These are phyloP conservation scores for Ylistrum balloti DNA, from an alignment of 1,140 invertebrate genomes.

Conservation along the genomic window DNA sequence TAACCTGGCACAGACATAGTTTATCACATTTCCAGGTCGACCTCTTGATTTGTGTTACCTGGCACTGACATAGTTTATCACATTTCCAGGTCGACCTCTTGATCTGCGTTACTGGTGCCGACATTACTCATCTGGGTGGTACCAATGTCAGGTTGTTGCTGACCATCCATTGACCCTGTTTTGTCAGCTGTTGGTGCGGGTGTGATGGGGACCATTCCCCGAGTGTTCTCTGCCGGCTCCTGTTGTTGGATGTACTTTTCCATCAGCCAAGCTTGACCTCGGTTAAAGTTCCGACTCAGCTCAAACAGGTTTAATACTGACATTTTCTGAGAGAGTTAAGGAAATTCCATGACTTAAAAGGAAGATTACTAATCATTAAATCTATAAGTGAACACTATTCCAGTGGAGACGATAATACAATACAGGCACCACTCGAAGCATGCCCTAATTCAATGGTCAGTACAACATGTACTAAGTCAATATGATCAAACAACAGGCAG, in stretches of 20 bases:
- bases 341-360: slow-evolving; percentile 37
- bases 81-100: background rate
- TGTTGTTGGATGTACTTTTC: slow-evolving; percentile 73
- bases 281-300: slow-evolving; percentile 75
- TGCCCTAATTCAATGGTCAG: background rate
- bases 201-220: slow-evolving; percentile 59
- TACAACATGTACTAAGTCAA: too few species aligned
- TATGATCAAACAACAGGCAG: too few species aligned
- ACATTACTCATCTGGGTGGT: background rate
- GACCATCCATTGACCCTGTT: background rate
- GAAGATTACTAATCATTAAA: background rate
- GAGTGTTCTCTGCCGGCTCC: slow-evolving; percentile 61
- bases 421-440: background rate
- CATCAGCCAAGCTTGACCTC: slow-evolving; percentile 71
- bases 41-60: background rate
- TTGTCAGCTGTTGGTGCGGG: slow-evolving; percentile 59
- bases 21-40: background rate
- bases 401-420: background rate
- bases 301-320: slow-evolving; percentile 79
- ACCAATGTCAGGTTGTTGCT: background rate
- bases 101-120: background rate
- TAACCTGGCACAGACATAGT: background rate
- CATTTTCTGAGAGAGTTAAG: slow-evolving; percentile 72
- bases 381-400: background rate
- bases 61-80: background rate